A percentile compares a stretch with the other conserved stretches of the same genome.
Conservation (phyloP, 92 coral and sea anemone species). For the Scolanthus callimorphus region DNA sequence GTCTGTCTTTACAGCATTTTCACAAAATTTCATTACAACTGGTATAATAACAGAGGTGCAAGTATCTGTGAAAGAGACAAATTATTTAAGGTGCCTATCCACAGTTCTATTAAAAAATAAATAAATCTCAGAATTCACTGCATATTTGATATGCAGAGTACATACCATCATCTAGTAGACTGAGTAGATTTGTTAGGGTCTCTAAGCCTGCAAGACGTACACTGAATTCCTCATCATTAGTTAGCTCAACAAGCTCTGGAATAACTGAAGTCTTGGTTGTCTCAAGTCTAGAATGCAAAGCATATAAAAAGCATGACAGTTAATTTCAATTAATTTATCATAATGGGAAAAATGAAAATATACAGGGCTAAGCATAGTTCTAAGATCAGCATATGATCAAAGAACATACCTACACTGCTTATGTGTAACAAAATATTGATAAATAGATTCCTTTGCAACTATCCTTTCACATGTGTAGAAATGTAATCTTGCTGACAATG, state of each 20-base stretch:
- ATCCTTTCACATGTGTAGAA: too few species aligned
- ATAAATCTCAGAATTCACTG: too few species aligned
- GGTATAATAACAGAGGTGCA: conserved; percentile 83
- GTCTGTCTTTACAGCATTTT: conserved; percentile 52
- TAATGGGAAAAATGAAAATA: too few species aligned
- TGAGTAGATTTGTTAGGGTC: conserved; percentile 89
- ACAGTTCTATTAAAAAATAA: too few species aligned
- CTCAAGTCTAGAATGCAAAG: conserved; percentile 58
- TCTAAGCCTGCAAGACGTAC: conserved; percentile 92
- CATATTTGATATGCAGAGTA: background rate
- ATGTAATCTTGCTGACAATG: too few species aligned
- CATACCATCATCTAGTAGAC: conserved; percentile 91
- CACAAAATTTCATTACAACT: conserved; percentile 90
- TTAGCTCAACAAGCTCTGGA: conserved; percentile 94
- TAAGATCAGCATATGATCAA: too few species aligned
- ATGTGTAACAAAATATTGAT: too few species aligned
- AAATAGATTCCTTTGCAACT: too few species aligned
- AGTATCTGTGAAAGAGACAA: conserved; percentile 54
- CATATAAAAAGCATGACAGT: background rate
- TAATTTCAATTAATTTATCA: too few species aligned
- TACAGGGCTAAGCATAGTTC: too few species aligned
- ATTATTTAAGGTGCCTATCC: too few species aligned
- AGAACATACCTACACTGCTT: too few species aligned
- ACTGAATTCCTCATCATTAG: conserved; percentile 90
- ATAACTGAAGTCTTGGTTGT: conserved; percentile 82